Conservation (phyloP, 2,797 vertebrate genomes). For the Phrynocephalus forsythii region DNA sequence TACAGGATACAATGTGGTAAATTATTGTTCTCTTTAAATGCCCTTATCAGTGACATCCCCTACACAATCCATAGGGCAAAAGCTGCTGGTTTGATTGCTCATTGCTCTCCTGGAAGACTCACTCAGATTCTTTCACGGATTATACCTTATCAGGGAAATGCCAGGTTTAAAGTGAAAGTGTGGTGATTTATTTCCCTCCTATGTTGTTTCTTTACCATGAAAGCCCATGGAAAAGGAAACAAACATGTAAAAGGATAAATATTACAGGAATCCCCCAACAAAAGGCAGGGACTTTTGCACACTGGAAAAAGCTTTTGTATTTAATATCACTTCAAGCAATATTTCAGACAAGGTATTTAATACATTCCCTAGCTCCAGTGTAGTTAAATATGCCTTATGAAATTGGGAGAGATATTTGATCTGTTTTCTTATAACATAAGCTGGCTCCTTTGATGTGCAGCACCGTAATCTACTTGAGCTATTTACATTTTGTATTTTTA, state of each 20-base stretch:
- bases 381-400: slow-evolving; percentile 19
- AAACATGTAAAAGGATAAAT: slow-evolving; percentile 56
- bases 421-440: slow-evolving; percentile 43
- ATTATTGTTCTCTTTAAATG: slow-evolving; percentile 74
- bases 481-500: slow-evolving; percentile 63
- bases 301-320: slow-evolving; percentile 37
- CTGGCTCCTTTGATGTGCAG: slow-evolving; percentile 57
- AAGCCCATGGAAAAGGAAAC: slow-evolving; percentile 51
- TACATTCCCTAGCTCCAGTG: slow-evolving; percentile 28
- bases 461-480: slow-evolving; percentile 47
- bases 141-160: slow-evolving; percentile 77
- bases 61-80: slow-evolving; percentile 71
- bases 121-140: slow-evolving; percentile 70
- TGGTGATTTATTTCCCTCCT: slow-evolving; percentile 68
- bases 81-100: slow-evolving; percentile 60
- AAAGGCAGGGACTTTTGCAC: slow-evolving; percentile 20
- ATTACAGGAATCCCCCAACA: slow-evolving; percentile 33
- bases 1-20: slow-evolving; percentile 63
- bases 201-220: slow-evolving; percentile 66
- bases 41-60: slow-evolving; percentile 79
- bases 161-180: slow-evolving; percentile 73
- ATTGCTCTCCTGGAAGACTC: slow-evolving; percentile 70
- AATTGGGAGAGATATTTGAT: slow-evolving; percentile 45
- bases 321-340: slow-evolving; percentile 39
- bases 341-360: slow-evolving; percentile 59